Evolutionary conservation across 2,888 invertebrate genomes (phyloP), one percentile per base, ranked within the genome.

Genomic region (Volucella inanis): DNA sequence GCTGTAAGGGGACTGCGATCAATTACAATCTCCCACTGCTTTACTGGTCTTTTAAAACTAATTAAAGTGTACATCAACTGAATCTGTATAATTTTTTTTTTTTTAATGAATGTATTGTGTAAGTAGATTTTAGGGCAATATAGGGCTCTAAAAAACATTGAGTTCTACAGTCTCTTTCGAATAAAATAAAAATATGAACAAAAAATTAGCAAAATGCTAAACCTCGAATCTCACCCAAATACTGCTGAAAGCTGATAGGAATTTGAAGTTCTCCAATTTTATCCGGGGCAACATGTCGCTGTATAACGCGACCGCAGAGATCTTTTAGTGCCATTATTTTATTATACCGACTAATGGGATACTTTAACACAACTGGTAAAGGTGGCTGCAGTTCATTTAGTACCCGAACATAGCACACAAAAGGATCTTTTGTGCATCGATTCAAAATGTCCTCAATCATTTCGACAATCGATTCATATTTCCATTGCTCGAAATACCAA

Each of bases 401-500:
- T 31, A 94, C 94, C 88, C 94, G 93, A 0, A 95, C 95, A 89
- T 95, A 96, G 90, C 96, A 96, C 89, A 95, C 95, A 62, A 96
- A 94, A 80, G 90, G 90, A 52, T 95, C 94, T 59, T 94, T 94
- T 88, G 94, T 94, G 67, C 96, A 96, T 87, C 94, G 94, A 87
- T 93, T 93, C 93, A 96, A 94, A n/a, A 96, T 95, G 88, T 95
- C 94, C 87, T 95, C 94, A 79, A 96, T 95, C 88, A 96, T 93
- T 88, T 95, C 95, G 8, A 95, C 94, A 82, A 96, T 94, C 1
- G 95, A 94, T 72, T 90, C 89, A 65, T 92, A 92, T 76, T 90
- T 89, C 15, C 90, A 83, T 64, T 90, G 90, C 78, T 92, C 91
- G 77, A 92, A 92, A 80, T 91, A 90, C 92, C 92, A 92, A 83